These are phyloP conservation scores for Plumapathes pennacea DNA, from an alignment of 92 coral and sea anemone genomes.

Conservation along the genomic window DNA sequence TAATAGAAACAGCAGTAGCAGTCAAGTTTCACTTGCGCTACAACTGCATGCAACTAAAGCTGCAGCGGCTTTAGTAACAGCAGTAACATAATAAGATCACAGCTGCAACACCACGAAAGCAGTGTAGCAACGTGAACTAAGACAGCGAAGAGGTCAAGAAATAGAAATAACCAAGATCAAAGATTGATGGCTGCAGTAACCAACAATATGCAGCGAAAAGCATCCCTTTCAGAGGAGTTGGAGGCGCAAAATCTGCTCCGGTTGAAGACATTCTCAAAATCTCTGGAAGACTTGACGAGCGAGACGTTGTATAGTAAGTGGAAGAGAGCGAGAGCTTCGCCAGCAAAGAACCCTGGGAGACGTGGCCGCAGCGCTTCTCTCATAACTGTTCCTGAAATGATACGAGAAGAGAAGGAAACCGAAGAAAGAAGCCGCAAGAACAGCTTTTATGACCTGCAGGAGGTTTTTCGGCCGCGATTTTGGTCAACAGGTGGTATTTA, in stretches of 20 bases:
- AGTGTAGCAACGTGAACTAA: too few relatives aligned
- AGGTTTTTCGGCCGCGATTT: constrained; percentile 50
- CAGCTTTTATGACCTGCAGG: constrained; percentile 32
- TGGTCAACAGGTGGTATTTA: constrained; percentile 51
- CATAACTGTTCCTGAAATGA: constrained; percentile 18
- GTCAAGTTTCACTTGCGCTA: too few relatives aligned
- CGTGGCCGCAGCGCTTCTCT: constrained; percentile 33
- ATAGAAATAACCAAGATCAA: too few relatives aligned
- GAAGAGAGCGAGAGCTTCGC: constrained; percentile 55
- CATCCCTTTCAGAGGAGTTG: too few relatives aligned
- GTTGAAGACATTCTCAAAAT: constrained; percentile 55
- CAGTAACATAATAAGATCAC: too few relatives aligned
- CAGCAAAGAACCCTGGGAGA: constrained; percentile 5
- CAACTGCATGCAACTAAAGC: too few relatives aligned
- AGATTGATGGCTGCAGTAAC: too few relatives aligned
- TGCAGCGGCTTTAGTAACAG: too few relatives aligned
- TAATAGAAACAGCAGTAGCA: too few relatives aligned
- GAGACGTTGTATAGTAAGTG: constrained; percentile 81
- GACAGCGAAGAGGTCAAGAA: too few relatives aligned
- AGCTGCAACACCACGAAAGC: too few relatives aligned
- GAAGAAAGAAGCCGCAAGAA: constrained; percentile 20
- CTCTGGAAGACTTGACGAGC: constrained; percentile 65
- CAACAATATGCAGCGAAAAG: too few relatives aligned
- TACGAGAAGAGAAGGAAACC: constrained; percentile 4
- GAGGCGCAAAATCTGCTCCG: constrained; percentile 25